Evolutionary conservation across 2,797 vertebrate species (phyloP), one percentile per base, ranked within the genome.

Genomic region (Trichosurus vulpecula): DNA sequence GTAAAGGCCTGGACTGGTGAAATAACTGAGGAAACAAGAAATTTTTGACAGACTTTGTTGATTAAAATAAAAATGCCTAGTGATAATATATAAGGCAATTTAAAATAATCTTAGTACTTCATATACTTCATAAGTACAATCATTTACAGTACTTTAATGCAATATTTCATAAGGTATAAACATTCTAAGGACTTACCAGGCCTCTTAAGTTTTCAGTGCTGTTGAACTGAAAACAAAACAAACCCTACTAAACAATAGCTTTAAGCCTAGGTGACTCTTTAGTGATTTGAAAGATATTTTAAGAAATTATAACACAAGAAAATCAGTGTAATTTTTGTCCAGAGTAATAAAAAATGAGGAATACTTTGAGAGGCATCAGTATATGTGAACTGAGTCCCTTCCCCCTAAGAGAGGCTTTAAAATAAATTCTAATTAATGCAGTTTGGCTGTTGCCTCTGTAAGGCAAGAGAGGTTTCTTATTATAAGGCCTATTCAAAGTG

Each of bases 401-500:
- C 30, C 29, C 2, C 35, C 90, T 94, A 19, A 47, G 27, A 27
- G 92, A 6, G 54, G 92, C n/a, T 89, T 91, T 12, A 61, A 8
- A 30, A 31, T 47, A 8, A 31, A 35, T 52, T 51, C 54, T 91
- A 0, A 47, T 47, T 89, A 51, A 94, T 94, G 95, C 19, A 27
- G 87, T 30, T 29, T 94, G 89, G 93, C 90, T 90, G 13, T 92
- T 94, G 51, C 52, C 22, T 19, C 25, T 51, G 25, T 93, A 89
- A 93, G 74, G 54, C 51, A 29, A 90, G 90, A 94, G 93, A 92
- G 89, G 11, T 94, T 87, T 47, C 9, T 47, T 47, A 41, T 95
- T 89, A 52, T 57, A 96, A 96, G 93, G 92, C 92, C 92, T 55
- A 57, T 56, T 93, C 95, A 81, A 96, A 97, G 97, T 94, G 66